Percentiles rank a stretch among this genome's conserved stretches.
Evolutionary conservation across 2,113 vertebrate genomes (phyloP).

Genomic region (Gallinago media): DNA sequence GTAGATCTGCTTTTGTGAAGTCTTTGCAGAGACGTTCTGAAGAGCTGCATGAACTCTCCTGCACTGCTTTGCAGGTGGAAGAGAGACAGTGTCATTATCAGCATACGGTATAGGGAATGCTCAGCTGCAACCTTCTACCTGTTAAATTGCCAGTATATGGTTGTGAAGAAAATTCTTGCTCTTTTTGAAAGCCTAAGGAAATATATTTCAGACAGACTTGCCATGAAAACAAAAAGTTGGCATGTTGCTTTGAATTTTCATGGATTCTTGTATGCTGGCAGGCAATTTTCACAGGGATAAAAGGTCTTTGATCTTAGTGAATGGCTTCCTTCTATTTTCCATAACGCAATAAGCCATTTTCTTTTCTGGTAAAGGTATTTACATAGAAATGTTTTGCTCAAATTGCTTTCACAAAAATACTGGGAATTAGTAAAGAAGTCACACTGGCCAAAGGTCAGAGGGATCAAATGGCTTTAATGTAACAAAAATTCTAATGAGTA

Average conservation of each 20-base stretch:
- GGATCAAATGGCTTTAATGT: not conserved
- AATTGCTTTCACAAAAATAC: not conserved
- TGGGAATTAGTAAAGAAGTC: not conserved
- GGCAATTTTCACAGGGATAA: slow-evolving; percentile 20
- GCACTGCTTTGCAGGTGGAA: not conserved
- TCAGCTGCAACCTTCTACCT: not conserved
- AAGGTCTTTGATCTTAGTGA: slow-evolving; percentile 29
- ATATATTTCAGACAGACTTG: not conserved
- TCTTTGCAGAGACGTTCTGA: not conserved
- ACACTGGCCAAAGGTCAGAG: not conserved
- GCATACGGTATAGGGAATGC: not conserved
- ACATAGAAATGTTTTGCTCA: not conserved
- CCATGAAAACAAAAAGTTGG: not conserved
- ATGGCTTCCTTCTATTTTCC: slow-evolving; percentile 29
- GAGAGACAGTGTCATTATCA: not conserved
- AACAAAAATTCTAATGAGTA: not conserved
- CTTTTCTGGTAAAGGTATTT: slow-evolving; percentile 4
- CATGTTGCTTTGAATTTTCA: slow-evolving; percentile 10
- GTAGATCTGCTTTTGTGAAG: not conserved
- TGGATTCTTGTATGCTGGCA: not conserved
- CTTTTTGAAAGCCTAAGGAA: not conserved
- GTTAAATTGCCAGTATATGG: not conserved
- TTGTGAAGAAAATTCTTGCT: not conserved
- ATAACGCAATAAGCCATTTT: not conserved
- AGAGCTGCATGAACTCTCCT: not conserved